Conservation (phyloP, 2,113 vertebrate genomes). For the Coreoperca whiteheadi region DNA sequence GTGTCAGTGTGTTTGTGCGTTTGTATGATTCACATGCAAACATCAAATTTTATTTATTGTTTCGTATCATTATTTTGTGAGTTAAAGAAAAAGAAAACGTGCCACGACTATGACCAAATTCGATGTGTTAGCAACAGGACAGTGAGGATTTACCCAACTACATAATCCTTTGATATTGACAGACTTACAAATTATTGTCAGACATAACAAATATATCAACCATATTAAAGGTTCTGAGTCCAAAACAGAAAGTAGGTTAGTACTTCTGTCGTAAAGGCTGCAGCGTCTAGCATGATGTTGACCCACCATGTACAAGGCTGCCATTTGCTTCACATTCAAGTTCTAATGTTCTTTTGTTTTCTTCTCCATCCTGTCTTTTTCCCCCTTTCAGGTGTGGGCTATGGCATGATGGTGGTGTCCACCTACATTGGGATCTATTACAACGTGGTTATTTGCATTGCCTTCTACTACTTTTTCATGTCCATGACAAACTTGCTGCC, state of each 20-base stretch:
- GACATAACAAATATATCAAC: background rate
- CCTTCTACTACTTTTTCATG: slow-evolving; percentile 99
- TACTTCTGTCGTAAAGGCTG: background rate
- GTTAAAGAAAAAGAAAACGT: too few relatives aligned
- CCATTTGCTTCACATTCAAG: background rate
- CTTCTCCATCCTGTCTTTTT: background rate
- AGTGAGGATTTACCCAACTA: background rate
- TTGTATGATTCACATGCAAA: background rate
- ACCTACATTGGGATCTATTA: slow-evolving; percentile 99
- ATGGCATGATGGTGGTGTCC: slow-evolving; percentile 99
- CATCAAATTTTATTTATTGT: too few relatives aligned
- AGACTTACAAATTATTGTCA: background rate
- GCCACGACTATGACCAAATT: too few relatives aligned
- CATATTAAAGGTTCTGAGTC: too few relatives aligned
- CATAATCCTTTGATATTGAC: too few relatives aligned
- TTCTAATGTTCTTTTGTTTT: background rate
- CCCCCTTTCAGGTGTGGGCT: slow-evolving; percentile 91
- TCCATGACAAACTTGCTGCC: slow-evolving; percentile 96
- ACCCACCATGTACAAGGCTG: background rate
- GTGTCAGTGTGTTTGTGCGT: slow-evolving; percentile 22
- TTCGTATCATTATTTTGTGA: too few relatives aligned
- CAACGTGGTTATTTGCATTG: slow-evolving; percentile 98
- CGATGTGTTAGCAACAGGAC: background rate
- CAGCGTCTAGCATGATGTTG: background rate
- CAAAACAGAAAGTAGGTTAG: background rate